Percentiles rank a stretch among this genome's conserved stretches.
These are phyloP conservation scores for Leptothorax acervorum DNA, from an alignment of 2,888 invertebrate species.

Conservation along the genomic window DNA sequence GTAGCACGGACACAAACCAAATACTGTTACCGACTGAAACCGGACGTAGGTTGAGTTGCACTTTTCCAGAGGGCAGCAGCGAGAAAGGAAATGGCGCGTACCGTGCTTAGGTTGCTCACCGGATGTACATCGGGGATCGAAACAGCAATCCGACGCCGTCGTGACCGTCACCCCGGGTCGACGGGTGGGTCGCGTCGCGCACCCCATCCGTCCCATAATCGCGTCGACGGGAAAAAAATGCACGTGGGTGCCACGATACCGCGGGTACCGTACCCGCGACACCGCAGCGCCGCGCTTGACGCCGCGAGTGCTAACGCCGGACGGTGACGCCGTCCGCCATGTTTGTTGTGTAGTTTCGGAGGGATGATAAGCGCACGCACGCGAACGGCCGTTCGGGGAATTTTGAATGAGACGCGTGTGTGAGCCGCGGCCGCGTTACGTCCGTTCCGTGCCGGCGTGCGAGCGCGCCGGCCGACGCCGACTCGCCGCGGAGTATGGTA, in stretches of 20 bases:
- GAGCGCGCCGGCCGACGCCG: constrained; percentile 59
- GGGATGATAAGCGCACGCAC: constrained; percentile 80
- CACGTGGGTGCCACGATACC: neutral
- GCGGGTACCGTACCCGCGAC: too few relatives aligned
- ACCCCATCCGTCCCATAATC: neutral
- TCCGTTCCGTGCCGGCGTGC: constrained; percentile 61
- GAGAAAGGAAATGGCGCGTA: too few relatives aligned
- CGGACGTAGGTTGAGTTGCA: too few relatives aligned
- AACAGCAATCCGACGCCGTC: constrained; percentile 6
- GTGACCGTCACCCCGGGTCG: too few relatives aligned
- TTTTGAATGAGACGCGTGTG: constrained; percentile 74
- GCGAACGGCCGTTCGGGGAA: constrained; percentile 63
- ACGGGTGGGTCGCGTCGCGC: too few relatives aligned
- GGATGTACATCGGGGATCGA: constrained; percentile 35
- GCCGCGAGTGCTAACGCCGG: constrained; percentile 61
- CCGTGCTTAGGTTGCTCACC: neutral
- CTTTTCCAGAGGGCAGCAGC: too few relatives aligned
- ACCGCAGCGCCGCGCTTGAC: constrained; percentile 38
- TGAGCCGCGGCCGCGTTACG: constrained; percentile 60
- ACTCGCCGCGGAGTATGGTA: constrained; percentile 77
- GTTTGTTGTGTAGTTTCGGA: constrained; percentile 84
- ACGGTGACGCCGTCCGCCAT: constrained; percentile 82
- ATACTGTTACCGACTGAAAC: too few relatives aligned
- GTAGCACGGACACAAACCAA: too few relatives aligned
- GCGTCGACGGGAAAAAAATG: neutral